Conservation (phyloP, 2,888 invertebrate genomes). For the Odontothrips loti region DNA sequence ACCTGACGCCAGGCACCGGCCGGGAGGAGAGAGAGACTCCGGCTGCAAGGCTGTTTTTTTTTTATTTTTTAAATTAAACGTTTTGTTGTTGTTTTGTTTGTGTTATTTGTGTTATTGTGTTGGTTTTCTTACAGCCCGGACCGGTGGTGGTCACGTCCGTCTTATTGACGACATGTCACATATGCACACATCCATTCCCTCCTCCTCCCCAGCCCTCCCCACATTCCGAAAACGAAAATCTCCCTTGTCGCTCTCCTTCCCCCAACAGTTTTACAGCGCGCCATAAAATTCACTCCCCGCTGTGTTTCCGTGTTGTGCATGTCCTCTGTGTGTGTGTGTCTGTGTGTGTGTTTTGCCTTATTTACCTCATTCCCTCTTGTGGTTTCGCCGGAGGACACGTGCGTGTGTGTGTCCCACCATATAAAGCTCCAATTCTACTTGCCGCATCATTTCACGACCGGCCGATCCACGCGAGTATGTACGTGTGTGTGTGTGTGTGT, state of each 20-base stretch:
- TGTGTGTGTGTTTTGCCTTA: no score
- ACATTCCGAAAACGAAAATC: background rate
- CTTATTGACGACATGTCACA: background rate
- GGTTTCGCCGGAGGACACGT: no score
- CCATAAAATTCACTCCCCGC: background rate
- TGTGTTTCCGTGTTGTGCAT: background rate
- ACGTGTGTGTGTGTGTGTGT: background rate
- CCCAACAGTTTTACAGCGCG: slow-evolving; percentile 1
- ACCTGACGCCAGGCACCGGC: no score
- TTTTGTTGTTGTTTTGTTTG: no score
- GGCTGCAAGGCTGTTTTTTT: no score
- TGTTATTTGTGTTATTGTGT: no score
- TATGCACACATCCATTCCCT: background rate
- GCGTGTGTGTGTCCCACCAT: background rate
- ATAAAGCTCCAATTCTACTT: background rate
- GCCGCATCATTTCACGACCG: slow-evolving; percentile 7
- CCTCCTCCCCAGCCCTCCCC: background rate
- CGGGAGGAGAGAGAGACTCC: no score
- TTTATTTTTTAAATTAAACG: no score
- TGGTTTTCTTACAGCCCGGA: no score
- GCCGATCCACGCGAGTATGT: background rate
- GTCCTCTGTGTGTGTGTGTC: background rate
- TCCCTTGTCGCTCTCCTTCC: background rate
- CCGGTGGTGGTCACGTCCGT: no score
- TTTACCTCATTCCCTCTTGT: no score